phyloP scores from a whole-genome alignment of 2,113 vertebrate genomes.

The Percina caprodes region DNA sequence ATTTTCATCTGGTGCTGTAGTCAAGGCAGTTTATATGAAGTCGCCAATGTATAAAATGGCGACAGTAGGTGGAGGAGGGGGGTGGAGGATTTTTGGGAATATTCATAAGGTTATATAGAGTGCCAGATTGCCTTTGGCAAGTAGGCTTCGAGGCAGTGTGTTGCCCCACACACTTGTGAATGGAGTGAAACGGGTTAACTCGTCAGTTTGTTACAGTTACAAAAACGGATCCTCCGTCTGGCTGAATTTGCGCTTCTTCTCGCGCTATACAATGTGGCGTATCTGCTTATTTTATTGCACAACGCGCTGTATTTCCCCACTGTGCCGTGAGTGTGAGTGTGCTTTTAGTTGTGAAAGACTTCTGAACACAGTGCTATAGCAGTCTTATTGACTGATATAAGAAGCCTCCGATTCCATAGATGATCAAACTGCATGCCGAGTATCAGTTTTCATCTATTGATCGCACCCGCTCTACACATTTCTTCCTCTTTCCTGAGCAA shows the following conservation, averaged over 20 bases:
- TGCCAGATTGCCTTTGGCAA: constrained; percentile 63
- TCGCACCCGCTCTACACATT: constrained; percentile 46
- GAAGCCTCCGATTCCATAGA: constrained; percentile 28
- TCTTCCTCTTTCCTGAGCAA: constrained; percentile 48
- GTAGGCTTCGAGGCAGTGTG: constrained; percentile 62
- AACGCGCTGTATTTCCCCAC: constrained; percentile 69
- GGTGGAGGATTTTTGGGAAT: constrained; percentile 80
- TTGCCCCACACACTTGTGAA: constrained; percentile 72
- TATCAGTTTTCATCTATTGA: constrained; percentile 54
- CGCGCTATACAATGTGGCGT: constrained; percentile 81
- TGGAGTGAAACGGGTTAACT: constrained; percentile 82
- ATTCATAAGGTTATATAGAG: constrained; percentile 76
- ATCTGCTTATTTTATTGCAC: constrained; percentile 79
- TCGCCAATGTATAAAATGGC: constrained; percentile 89
- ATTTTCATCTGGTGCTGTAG: constrained; percentile 78
- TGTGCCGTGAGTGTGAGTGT: constrained; percentile 34
- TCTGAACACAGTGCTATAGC: constrained; percentile 37
- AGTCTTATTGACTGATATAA: constrained; percentile 23
- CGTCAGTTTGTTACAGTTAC: constrained; percentile 81
- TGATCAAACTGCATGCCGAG: constrained; percentile 50
- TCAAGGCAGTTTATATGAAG: constrained; percentile 84
- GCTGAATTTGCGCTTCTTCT: constrained; percentile 65
- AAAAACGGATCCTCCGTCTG: constrained; percentile 63
- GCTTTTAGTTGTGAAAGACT: constrained; percentile 64
- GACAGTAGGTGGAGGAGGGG: constrained; percentile 84